A percentile compares a stretch with the other conserved stretches of the same genome.
Conservation (phyloP, 2,113 vertebrate genomes). For the Orthonyx spaldingii region DNA sequence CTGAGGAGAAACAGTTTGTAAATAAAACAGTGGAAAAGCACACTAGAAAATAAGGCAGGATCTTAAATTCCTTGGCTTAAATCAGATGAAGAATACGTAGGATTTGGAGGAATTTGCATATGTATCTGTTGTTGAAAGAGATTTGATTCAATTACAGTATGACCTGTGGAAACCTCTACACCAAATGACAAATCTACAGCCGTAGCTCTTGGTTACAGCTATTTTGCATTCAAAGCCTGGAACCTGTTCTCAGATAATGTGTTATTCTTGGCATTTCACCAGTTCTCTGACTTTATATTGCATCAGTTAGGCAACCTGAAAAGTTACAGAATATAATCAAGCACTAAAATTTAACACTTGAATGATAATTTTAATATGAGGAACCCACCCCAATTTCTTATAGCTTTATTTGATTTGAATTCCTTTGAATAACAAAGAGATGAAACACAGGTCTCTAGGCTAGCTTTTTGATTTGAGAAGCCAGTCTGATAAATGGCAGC, state of each 20-base stretch:
- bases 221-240: neutral
- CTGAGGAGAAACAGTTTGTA: neutral
- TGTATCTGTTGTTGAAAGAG: neutral
- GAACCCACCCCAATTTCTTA: neutral
- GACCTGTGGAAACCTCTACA: neutral
- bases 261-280: neutral
- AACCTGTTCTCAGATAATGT: neutral
- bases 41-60: neutral
- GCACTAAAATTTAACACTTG: neutral
- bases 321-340: neutral
- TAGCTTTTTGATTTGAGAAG: neutral
- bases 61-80: neutral
- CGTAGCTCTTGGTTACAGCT: neutral
- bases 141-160: neutral
- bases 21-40: neutral
- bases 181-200: neutral
- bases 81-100: neutral
- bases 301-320: neutral
- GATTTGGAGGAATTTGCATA: neutral
- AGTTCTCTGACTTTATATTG: neutral
- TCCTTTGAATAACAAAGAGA: neutral
- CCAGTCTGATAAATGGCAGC: neutral
- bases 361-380: slow-evolving; percentile 1
- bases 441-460: neutral
- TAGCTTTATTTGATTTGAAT: neutral